These are phyloP conservation scores for Drosophila carrolli DNA, from an alignment of 1,140 invertebrate genomes.

Conservation along the genomic window DNA sequence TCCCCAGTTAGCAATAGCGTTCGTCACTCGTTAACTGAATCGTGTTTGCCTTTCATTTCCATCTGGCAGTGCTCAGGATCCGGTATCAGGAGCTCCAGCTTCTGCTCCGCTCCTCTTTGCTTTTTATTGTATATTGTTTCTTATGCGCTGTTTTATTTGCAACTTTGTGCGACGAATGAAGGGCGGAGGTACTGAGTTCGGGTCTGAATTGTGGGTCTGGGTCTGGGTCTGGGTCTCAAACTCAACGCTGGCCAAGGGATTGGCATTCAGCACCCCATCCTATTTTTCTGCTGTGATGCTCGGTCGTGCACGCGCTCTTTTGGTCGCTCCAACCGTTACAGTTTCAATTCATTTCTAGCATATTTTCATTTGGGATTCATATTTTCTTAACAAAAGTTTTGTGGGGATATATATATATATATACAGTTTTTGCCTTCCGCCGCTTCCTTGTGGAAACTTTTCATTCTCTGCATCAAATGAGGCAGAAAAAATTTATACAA, in stretches of 20 bases:
- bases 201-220: no score
- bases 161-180: conserved; percentile 62
- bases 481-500: conserved; percentile 80
- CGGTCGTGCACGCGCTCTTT: conserved; percentile 71
- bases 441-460: conserved; percentile 67
- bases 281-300: conserved; percentile 54
- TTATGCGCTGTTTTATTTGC: conserved; percentile 82
- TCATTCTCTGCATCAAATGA: conserved; percentile 81
- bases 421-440: conserved; percentile 44
- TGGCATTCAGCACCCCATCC: conserved; percentile 52
- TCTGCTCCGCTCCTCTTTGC: conserved; percentile 26
- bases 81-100: conserved; percentile 21
- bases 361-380: conserved; percentile 83
- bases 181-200: background rate
- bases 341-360: conserved; percentile 82
- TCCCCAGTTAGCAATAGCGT: conserved; percentile 80
- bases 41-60: conserved; percentile 82
- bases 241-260: conserved; percentile 28
- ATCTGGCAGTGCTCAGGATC: conserved; percentile 59
- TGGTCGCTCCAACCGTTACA: conserved; percentile 73
- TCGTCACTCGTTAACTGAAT: conserved; percentile 82
- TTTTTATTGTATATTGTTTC: conserved; percentile 81
- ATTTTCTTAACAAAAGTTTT: conserved; percentile 83
- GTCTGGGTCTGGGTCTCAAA: no score
- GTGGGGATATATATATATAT: conserved; percentile 32